These are phyloP conservation scores for Dolichopus griseipennis DNA, from an alignment of 2,888 invertebrate genomes.

Conservation along the genomic window DNA sequence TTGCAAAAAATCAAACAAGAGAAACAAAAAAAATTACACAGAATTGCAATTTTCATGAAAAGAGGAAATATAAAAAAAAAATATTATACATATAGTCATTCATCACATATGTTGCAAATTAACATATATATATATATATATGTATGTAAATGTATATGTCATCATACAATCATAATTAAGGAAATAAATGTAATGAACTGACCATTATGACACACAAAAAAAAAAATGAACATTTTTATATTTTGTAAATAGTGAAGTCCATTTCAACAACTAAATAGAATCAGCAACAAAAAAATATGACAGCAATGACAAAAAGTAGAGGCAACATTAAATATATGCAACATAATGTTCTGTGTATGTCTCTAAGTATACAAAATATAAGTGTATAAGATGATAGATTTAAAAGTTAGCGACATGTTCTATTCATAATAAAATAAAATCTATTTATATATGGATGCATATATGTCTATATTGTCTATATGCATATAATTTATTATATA, in stretches of 20 bases:
- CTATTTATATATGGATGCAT: too few species aligned
- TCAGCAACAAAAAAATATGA: background rate
- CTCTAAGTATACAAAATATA: background rate
- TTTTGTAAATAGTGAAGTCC: too few species aligned
- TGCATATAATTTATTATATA: too few species aligned
- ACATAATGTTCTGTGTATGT: too few species aligned
- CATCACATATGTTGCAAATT: too few species aligned
- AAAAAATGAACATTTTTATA: too few species aligned
- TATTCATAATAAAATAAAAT: background rate
- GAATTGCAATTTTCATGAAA: background rate
- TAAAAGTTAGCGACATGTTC: background rate
- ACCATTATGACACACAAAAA: background rate
- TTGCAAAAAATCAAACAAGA: background rate
- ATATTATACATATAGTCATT: background rate
- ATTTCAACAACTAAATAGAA: background rate
- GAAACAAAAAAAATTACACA: background rate
- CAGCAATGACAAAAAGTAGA: background rate
- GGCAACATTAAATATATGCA: too few species aligned
- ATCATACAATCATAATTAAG: slow-evolving; percentile 3
- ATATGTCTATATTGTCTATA: too few species aligned
- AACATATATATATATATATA: too few species aligned
- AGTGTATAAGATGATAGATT: background rate
- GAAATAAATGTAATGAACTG: slow-evolving; percentile 2
- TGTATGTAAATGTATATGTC: background rate
- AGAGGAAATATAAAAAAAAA: background rate